Evolutionary conservation across 2,888 invertebrate species (phyloP).

Genomic region (Dione juno): DNA sequence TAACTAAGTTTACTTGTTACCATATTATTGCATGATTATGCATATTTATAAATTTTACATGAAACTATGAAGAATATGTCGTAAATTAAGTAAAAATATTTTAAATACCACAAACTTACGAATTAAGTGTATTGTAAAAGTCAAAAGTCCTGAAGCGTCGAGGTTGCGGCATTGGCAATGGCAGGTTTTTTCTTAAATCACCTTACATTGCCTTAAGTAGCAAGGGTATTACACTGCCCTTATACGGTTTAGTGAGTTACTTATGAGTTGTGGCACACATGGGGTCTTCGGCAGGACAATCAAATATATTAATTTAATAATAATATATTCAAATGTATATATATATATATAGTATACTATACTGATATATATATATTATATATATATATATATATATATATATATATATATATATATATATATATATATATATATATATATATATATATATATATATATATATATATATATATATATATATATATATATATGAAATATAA

Average conservation of each 20-base stretch:
- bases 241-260: slow-evolving; percentile 55
- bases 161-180: slow-evolving; percentile 69
- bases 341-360: too few species aligned
- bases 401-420: too few species aligned
- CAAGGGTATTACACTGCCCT: slow-evolving; percentile 63
- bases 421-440: too few species aligned
- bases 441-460: too few species aligned
- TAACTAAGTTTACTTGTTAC: too few species aligned
- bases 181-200: slow-evolving; percentile 63
- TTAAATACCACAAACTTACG: slow-evolving; percentile 7
- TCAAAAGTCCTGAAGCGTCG: slow-evolving; percentile 54
- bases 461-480: too few species aligned
- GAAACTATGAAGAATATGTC: background rate
- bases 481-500: too few species aligned
- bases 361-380: too few species aligned
- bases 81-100: slow-evolving; percentile 13
- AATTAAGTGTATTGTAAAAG: slow-evolving; percentile 51
- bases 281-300: background rate
- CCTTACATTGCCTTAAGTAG: slow-evolving; percentile 69
- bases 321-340: background rate
- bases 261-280: slow-evolving; percentile 28
- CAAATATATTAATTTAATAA: background rate
- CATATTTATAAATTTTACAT: background rate
- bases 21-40: too few species aligned
- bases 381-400: too few species aligned